Conservation (phyloP, 1,140 invertebrate species). For the Phymorhynchus buccinoides region DNA sequence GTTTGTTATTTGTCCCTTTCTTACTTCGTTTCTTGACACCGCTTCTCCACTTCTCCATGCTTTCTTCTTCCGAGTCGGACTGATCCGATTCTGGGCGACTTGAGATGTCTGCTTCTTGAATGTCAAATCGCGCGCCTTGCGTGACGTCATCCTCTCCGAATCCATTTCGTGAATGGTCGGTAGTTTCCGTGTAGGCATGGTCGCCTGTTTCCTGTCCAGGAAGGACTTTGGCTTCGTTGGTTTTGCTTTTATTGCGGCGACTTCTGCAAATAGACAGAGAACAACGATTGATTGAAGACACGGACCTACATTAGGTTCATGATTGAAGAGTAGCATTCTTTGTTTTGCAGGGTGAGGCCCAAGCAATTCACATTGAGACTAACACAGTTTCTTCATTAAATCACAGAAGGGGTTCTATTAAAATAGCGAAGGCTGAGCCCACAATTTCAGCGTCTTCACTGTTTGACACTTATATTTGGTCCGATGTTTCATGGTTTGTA, state of each 20-base stretch:
- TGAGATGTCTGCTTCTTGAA: conserved; percentile 8
- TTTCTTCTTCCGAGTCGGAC: neutral
- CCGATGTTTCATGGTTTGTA: too few species aligned
- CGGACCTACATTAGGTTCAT: too few species aligned
- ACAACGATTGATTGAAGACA: too few species aligned
- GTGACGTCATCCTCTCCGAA: neutral
- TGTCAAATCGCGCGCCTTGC: neutral
- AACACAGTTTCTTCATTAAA: too few species aligned
- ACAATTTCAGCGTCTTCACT: too few species aligned
- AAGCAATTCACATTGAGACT: too few species aligned
- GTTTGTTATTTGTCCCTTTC: conserved; percentile 38
- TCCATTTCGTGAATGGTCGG: conserved; percentile 14
- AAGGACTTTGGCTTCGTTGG: conserved; percentile 5
- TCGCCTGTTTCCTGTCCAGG: neutral
- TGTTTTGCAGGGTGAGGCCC: too few species aligned
- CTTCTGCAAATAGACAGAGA: conserved; percentile 4
- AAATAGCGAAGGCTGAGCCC: too few species aligned
- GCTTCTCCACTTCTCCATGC: neutral
- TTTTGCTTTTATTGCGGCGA: conserved; percentile 22
- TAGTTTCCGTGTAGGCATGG: neutral
- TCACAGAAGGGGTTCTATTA: too few species aligned
- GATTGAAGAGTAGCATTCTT: too few species aligned
- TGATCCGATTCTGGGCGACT: neutral
- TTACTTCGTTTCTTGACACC: conserved; percentile 28
- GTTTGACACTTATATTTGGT: too few species aligned